phyloP scores from a whole-genome alignment of 2,888 invertebrate species.

The Tenodera sinensis region DNA sequence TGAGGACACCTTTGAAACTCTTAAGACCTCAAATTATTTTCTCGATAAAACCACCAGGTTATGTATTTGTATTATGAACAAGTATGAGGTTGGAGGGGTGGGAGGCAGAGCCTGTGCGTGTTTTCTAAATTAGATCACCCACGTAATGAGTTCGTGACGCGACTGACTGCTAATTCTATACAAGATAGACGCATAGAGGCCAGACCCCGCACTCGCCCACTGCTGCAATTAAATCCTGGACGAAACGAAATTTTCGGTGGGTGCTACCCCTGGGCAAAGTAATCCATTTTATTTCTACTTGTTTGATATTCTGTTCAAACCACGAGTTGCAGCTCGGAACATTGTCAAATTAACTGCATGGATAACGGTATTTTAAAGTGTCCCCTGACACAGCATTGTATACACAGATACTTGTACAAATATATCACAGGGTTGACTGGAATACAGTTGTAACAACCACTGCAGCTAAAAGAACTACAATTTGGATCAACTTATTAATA shows the following conservation, averaged over 20 bases:
- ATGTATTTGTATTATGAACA: not conserved
- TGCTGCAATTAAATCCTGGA: slow-evolving; percentile 13
- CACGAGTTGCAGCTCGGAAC: not conserved
- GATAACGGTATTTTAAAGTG: not conserved
- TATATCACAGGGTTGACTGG: not conserved
- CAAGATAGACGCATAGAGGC: not conserved
- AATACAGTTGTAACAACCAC: too few relatives aligned
- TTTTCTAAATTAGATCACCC: not conserved
- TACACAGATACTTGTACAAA: not conserved
- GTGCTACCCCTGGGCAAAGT: slow-evolving; percentile 9
- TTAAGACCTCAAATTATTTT: too few relatives aligned
- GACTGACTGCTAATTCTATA: not conserved
- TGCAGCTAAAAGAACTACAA: too few relatives aligned
- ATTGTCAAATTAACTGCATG: slow-evolving; percentile 17
- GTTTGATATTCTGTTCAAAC: not conserved
- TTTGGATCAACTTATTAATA: too few relatives aligned
- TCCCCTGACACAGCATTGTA: not conserved
- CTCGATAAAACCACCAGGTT: not conserved
- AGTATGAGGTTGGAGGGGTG: not conserved
- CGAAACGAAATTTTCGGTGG: slow-evolving; percentile 20
- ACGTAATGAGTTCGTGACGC: not conserved
- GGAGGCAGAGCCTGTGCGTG: too few relatives aligned
- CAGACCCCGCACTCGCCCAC: not conserved
- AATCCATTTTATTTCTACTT: slow-evolving; percentile 21
- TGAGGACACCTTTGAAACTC: too few relatives aligned